phyloP scores from a whole-genome alignment of 2,888 invertebrate genomes.

The Rhagophthalmus giganteus region DNA sequence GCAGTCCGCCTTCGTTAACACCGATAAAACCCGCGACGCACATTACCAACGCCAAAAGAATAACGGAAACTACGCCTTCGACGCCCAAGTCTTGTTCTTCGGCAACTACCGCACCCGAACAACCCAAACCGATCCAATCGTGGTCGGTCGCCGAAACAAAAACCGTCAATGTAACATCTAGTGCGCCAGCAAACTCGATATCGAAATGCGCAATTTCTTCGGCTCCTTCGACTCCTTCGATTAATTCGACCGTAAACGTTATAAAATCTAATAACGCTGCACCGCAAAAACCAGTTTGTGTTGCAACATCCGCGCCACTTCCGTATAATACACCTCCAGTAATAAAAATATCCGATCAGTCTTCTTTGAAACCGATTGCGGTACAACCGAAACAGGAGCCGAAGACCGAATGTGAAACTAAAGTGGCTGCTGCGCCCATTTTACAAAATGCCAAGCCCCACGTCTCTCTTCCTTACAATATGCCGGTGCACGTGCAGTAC shows the following conservation, averaged over 20 bases:
- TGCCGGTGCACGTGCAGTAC: slow-evolving; percentile 36
- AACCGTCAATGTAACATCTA: neutral
- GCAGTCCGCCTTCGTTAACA: slow-evolving; percentile 52
- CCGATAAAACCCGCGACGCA: slow-evolving; percentile 45
- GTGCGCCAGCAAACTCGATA: neutral
- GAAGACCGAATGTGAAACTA: neutral
- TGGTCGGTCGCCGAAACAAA: slow-evolving; percentile 4
- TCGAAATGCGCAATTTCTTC: neutral
- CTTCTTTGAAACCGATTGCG: slow-evolving; percentile 1
- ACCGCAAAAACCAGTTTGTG: neutral
- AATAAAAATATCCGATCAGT: slow-evolving; percentile 7
- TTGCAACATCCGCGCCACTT: slow-evolving; percentile 3
- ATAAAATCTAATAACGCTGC: neutral
- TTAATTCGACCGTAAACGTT: neutral
- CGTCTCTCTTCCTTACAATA: slow-evolving; percentile 27
- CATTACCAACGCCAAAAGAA: slow-evolving; percentile 4
- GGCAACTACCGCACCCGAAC: slow-evolving; percentile 26
- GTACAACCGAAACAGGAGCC: slow-evolving; percentile 4
- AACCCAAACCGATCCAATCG: slow-evolving; percentile 30
- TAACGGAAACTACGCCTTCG: slow-evolving; percentile 2
- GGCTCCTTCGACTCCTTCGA: neutral
- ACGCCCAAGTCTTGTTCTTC: slow-evolving; percentile 9
- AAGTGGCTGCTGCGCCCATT: slow-evolving; percentile 1
- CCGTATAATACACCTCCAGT: slow-evolving; percentile 2
- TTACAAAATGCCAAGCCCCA: slow-evolving; percentile 10